Evolutionary conservation across 1,140 invertebrate species (phyloP).

Genomic region (Rhagoletis zephyria): DNA sequence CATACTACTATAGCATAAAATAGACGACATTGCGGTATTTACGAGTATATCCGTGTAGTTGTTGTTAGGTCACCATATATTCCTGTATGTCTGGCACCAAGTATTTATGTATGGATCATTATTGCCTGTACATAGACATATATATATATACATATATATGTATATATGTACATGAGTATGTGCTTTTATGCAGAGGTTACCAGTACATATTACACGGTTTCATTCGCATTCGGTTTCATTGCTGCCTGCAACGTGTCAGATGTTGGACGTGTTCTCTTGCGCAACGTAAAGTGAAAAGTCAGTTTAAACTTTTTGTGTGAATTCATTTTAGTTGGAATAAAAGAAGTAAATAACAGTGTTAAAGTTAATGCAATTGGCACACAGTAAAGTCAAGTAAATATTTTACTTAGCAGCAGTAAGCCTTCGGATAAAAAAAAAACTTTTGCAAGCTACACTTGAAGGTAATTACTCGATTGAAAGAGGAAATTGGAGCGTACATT

Average conservation of each 20-base stretch:
- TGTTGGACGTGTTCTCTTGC: slow-evolving; percentile 41
- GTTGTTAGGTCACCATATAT: slow-evolving; percentile 48
- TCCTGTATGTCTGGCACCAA: slow-evolving; percentile 28
- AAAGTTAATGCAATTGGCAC: slow-evolving; percentile 21
- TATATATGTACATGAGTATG: neutral
- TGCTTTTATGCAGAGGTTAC: slow-evolving; percentile 40
- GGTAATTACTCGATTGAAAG: neutral
- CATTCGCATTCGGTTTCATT: slow-evolving; percentile 45
- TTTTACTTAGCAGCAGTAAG: neutral
- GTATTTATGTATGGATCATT: slow-evolving; percentile 22
- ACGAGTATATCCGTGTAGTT: neutral
- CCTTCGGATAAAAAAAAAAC: neutral
- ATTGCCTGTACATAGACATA: neutral
- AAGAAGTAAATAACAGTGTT: slow-evolving; percentile 9
- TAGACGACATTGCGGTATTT: slow-evolving; percentile 38
- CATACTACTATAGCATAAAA: neutral
- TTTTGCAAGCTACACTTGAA: neutral
- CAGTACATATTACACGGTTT: slow-evolving; percentile 40
- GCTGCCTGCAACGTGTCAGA: slow-evolving; percentile 45
- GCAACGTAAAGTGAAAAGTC: slow-evolving; percentile 33
- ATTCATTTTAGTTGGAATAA: neutral
- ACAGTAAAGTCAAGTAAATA: neutral
- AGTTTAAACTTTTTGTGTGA: slow-evolving; percentile 29
- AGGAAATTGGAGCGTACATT: neutral
- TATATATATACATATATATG: neutral